Evolutionary conservation across 2,797 vertebrate species (phyloP).

Genomic region (Merluccius polli): DNA sequence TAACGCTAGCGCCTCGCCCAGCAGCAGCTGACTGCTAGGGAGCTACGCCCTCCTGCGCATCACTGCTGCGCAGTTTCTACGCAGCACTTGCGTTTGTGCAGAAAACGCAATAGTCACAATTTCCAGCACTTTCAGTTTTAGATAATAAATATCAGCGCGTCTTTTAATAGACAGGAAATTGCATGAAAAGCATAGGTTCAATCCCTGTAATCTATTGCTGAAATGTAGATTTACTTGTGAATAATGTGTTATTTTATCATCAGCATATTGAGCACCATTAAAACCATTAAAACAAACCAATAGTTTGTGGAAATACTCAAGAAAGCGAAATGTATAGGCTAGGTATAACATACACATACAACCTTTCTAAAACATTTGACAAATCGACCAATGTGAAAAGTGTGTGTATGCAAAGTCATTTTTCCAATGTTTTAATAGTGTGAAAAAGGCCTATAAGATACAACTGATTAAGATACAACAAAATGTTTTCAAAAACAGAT

Average conservation of each 20-base stretch:
- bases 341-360: neutral
- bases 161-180: too few species aligned
- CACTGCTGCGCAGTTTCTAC: neutral
- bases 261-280: neutral
- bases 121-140: too few species aligned
- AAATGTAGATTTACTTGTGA: neutral
- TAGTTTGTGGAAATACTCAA: neutral
- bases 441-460: too few species aligned
- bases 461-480: too few species aligned
- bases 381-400: neutral
- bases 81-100: neutral
- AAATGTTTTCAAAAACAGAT: neutral
- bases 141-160: too few species aligned
- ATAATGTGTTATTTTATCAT: neutral
- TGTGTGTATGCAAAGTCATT: neutral
- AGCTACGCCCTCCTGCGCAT: neutral
- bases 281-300: neutral
- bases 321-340: neutral
- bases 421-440: neutral
- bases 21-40: slow-evolving; percentile 24
- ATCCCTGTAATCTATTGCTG: neutral
- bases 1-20: slow-evolving; percentile 27
- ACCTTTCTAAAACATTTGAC: neutral
- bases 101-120: neutral
- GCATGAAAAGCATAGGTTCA: neutral